Conservation (phyloP, 2,888 invertebrate species). For the Cryptocephalus primarius region DNA sequence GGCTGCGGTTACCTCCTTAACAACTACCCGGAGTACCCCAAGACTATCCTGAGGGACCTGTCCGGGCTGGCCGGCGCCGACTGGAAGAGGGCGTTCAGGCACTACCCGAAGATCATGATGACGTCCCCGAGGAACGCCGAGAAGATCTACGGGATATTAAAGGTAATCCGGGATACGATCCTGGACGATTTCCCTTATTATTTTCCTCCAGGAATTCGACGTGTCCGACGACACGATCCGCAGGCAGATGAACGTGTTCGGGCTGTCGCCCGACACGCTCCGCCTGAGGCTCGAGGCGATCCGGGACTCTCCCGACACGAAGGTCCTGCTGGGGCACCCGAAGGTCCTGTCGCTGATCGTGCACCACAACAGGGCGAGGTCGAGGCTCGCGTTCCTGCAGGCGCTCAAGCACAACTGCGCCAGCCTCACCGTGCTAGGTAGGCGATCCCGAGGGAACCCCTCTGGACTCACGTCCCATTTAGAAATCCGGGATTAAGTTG, state of each 20-base stretch:
- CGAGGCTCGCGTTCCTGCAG: slow-evolving; percentile 42
- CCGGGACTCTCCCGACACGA: slow-evolving; percentile 46
- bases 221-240: slow-evolving; percentile 45
- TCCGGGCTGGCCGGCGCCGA: slow-evolving; percentile 43
- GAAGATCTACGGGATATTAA: slow-evolving; percentile 45
- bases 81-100: slow-evolving; percentile 42
- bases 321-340: slow-evolving; percentile 48
- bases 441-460: too few relatives aligned
- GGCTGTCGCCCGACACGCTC: slow-evolving; percentile 48
- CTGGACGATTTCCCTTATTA: not conserved
- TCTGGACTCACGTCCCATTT: too few relatives aligned
- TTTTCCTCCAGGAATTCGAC: slow-evolving; percentile 38
- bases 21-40: slow-evolving; percentile 47
- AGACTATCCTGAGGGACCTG: slow-evolving; percentile 45
- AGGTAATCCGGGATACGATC: slow-evolving; percentile 24
- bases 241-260: slow-evolving; percentile 46
- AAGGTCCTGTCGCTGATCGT: slow-evolving; percentile 43
- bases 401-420: slow-evolving; percentile 40
- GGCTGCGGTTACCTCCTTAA: slow-evolving; percentile 50
- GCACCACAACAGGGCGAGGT: slow-evolving; percentile 38
- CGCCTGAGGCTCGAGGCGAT: slow-evolving; percentile 46
- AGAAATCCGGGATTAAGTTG: too few relatives aligned
- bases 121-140: slow-evolving; percentile 44
- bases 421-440: slow-evolving; percentile 38
- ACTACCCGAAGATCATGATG: slow-evolving; percentile 53